phyloP scores from a whole-genome alignment of 2,113 vertebrate species.

The Glaucomys volans region DNA sequence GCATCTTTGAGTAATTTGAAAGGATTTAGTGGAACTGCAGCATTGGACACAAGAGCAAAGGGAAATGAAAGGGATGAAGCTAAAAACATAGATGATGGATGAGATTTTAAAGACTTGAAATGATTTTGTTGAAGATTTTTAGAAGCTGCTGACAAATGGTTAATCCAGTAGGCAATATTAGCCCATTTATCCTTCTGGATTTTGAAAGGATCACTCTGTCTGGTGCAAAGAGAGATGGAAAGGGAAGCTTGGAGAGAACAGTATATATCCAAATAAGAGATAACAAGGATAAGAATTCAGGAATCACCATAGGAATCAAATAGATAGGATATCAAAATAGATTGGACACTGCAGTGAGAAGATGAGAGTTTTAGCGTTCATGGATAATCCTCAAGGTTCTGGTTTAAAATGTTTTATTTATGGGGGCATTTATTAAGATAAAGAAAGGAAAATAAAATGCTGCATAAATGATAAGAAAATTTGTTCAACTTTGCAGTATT shows the following conservation, averaged over 20 bases:
- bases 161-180: background rate
- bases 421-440: background rate
- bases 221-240: background rate
- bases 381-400: background rate
- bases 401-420: background rate
- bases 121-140: background rate
- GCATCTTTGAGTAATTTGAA: background rate
- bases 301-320: background rate
- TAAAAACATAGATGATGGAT: too few species aligned
- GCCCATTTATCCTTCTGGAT: background rate
- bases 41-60: background rate
- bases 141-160: background rate
- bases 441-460: background rate
- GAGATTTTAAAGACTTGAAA: background rate
- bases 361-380: background rate
- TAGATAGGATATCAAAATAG: background rate
- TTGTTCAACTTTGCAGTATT: background rate
- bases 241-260: background rate
- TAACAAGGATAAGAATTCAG: too few species aligned
- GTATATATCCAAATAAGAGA: background rate
- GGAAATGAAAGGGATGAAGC: accelerated
- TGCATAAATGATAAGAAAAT: background rate
- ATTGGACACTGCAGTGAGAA: background rate
- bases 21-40: background rate
- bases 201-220: background rate